phyloP scores from a whole-genome alignment of 92 coral and sea anemone genomes.

The Meandrina meandrites region DNA sequence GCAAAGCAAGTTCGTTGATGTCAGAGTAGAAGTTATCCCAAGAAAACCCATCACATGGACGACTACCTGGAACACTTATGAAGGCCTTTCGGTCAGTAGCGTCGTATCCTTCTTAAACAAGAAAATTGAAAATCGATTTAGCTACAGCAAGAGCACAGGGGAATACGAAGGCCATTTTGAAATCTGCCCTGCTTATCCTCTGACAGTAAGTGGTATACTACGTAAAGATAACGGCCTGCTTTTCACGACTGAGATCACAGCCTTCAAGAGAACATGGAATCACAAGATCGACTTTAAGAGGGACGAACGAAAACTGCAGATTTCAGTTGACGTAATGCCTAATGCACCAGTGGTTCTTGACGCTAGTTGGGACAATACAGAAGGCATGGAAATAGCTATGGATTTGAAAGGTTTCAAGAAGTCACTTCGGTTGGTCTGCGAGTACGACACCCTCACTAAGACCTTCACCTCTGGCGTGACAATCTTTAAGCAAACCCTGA shows the following conservation, averaged over 20 bases:
- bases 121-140: constrained; percentile 63
- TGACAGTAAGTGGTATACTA: constrained; percentile 71
- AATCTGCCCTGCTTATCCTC: constrained; percentile 63
- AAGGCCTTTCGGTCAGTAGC: constrained; percentile 63
- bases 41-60: constrained; percentile 56
- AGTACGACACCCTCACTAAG: constrained; percentile 65
- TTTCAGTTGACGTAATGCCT: constrained; percentile 81
- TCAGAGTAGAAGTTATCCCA: constrained; percentile 64
- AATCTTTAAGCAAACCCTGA: constrained; percentile 67
- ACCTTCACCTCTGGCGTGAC: constrained; percentile 75
- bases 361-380: constrained; percentile 65
- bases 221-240: constrained; percentile 67
- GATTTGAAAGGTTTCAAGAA: constrained; percentile 74
- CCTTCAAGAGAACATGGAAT: constrained; percentile 82
- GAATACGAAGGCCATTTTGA: constrained; percentile 66
- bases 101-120: constrained; percentile 59
- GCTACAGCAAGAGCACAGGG: constrained; percentile 51
- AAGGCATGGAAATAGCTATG: constrained; percentile 72
- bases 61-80: constrained; percentile 59
- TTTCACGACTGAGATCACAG: constrained; percentile 62
- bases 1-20: constrained; percentile 49
- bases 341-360: constrained; percentile 70
- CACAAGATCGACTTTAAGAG: constrained; percentile 69
- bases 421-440: constrained; percentile 63
- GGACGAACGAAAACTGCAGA: constrained; percentile 50